A percentile compares a stretch with the other conserved stretches of the same genome.
phyloP scores from a whole-genome alignment of 2,888 invertebrate genomes.

The Altica lythri region DNA sequence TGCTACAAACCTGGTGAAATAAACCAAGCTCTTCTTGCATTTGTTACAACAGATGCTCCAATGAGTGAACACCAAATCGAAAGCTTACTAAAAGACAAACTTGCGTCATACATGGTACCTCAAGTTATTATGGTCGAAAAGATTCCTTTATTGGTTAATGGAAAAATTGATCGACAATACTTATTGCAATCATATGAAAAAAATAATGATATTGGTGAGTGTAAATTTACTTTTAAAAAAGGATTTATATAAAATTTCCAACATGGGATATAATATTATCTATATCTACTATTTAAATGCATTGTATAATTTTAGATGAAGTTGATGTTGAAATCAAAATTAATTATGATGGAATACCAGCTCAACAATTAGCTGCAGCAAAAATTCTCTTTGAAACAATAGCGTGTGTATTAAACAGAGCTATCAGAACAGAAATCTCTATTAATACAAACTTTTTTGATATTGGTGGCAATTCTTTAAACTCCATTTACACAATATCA shows the following conservation, averaged over 20 bases:
- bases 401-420: slow-evolving; percentile 70
- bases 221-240: too few species aligned
- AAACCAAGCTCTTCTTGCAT: slow-evolving; percentile 74
- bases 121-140: slow-evolving; percentile 73
- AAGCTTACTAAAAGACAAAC: slow-evolving; percentile 63
- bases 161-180: slow-evolving; percentile 83
- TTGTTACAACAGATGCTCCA: slow-evolving; percentile 59
- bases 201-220: slow-evolving; percentile 69
- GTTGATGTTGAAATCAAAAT: slow-evolving; percentile 64
- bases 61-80: slow-evolving; percentile 67
- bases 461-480: slow-evolving; percentile 84
- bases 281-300: too few species aligned
- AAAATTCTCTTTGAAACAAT: slow-evolving; percentile 75
- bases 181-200: slow-evolving; percentile 76
- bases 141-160: slow-evolving; percentile 83
- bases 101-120: slow-evolving; percentile 81
- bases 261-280: too few species aligned
- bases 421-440: slow-evolving; percentile 66
- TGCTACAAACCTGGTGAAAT: slow-evolving; percentile 78
- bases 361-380: slow-evolving; percentile 66
- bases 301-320: slow-evolving; percentile 59
- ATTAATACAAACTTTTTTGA: slow-evolving; percentile 78
- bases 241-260: too few species aligned
- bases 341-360: slow-evolving; percentile 68
- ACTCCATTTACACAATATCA: slow-evolving; percentile 82